Conservation (phyloP, 2,888 invertebrate genomes). For the Linnaemya vulpina region DNA sequence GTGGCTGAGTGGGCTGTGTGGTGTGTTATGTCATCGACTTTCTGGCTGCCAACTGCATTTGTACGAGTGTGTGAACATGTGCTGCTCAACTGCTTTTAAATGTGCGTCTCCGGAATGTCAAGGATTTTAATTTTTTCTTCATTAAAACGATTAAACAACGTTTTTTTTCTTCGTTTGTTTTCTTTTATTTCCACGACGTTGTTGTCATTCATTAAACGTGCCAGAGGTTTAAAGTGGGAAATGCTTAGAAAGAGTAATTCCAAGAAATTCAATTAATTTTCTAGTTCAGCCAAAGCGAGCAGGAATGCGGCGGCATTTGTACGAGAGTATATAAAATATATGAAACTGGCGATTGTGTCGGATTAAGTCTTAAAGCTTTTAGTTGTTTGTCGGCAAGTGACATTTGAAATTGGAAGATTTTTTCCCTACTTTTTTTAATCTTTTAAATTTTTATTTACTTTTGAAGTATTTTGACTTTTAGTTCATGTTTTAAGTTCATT, state of each 20-base stretch:
- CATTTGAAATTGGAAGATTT: constrained; percentile 7
- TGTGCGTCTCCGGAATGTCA: constrained; percentile 63
- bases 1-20: constrained; percentile 8
- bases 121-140: constrained; percentile 50
- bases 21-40: constrained; percentile 6
- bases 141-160: constrained; percentile 16
- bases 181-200: not conserved
- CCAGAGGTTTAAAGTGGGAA: constrained; percentile 47
- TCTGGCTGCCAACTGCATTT: not conserved
- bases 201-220: constrained; percentile 47
- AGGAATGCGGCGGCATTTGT: too few relatives aligned
- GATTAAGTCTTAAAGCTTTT: constrained; percentile 44
- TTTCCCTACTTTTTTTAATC: not conserved
- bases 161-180: not conserved
- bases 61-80: not conserved
- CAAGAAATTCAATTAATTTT: constrained; percentile 37
- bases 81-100: constrained; percentile 36
- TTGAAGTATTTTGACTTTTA: too few relatives aligned
- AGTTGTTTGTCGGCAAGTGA: constrained; percentile 44
- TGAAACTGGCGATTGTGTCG: constrained; percentile 46
- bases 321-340: not conserved
- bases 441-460: too few relatives aligned
- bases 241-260: constrained; percentile 1
- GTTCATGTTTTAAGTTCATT: too few relatives aligned
- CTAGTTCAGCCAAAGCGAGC: not conserved